A percentile compares a stretch with the other conserved stretches of the same genome.
These are phyloP conservation scores for Cyanoliseus patagonus DNA, from an alignment of 2,113 vertebrate genomes.

Conservation along the genomic window DNA sequence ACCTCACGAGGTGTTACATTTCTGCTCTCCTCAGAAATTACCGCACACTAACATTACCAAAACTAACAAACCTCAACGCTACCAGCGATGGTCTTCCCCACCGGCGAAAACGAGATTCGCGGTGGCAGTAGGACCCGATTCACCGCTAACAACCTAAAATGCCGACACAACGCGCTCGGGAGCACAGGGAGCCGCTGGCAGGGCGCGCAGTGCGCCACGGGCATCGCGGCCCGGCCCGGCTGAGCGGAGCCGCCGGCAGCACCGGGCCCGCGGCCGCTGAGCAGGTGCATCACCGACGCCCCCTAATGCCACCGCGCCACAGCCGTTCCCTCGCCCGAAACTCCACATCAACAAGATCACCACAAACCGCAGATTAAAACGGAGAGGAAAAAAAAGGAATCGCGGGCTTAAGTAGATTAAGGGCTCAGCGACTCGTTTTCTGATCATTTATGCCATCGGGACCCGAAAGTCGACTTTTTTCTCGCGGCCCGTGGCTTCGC, in stretches of 20 bases:
- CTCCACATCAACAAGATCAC: background rate
- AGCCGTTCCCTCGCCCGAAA: background rate
- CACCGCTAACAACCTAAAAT: accelerated
- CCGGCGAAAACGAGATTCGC: background rate
- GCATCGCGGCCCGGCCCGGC: background rate
- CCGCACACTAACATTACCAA: background rate
- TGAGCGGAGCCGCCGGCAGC: background rate
- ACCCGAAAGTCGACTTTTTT: background rate
- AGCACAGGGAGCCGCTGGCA: background rate
- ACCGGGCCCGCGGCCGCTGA: background rate
- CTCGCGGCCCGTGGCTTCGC: background rate
- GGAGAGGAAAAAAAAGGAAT: background rate
- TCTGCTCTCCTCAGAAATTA: background rate
- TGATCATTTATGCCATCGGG: background rate
- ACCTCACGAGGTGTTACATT: background rate
- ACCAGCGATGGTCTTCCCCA: background rate
- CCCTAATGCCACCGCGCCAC: slow-evolving; percentile 24
- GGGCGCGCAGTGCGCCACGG: background rate
- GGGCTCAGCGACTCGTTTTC: background rate
- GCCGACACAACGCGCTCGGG: background rate
- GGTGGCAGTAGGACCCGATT: accelerated
- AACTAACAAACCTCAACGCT: background rate
- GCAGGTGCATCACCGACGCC: slow-evolving; percentile 45
- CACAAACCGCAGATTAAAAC: background rate
- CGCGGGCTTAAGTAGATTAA: slow-evolving; percentile 30